Evolutionary conservation across 2,888 invertebrate species (phyloP).

Genomic region (Folsomia manolachei): DNA sequence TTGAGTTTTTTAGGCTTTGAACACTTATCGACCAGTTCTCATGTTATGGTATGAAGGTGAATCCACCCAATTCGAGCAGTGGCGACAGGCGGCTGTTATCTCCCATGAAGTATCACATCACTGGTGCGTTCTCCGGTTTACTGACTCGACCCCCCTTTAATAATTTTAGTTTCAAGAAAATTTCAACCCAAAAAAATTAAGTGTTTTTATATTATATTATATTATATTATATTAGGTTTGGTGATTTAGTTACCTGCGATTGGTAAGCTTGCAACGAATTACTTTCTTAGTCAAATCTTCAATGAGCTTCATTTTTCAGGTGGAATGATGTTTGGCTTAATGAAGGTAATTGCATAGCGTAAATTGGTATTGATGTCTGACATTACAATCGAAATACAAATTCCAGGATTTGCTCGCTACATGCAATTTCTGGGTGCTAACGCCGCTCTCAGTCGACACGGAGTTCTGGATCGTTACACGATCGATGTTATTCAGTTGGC

Average conservation of each 20-base stretch:
- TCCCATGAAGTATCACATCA: background rate
- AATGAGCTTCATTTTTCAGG: slow-evolving; percentile 1
- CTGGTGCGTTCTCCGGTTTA: background rate
- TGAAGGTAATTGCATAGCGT: background rate
- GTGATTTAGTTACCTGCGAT: slow-evolving; percentile 20
- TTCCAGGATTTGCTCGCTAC: slow-evolving; percentile 35
- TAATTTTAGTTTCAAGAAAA: no score
- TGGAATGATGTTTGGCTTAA: slow-evolving; percentile 23
- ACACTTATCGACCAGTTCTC: slow-evolving; percentile 28
- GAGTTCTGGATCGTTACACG: slow-evolving; percentile 28
- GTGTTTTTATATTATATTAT: background rate
- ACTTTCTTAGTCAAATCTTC: background rate
- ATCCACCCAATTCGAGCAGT: slow-evolving; percentile 36
- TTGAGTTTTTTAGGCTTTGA: slow-evolving; percentile 22
- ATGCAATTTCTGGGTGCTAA: slow-evolving; percentile 29
- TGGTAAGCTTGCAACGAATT: background rate
- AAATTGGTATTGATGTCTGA: background rate
- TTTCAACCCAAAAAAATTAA: background rate
- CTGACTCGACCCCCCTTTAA: background rate
- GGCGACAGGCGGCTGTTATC: slow-evolving; percentile 31
- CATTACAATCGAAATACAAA: background rate
- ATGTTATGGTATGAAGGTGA: slow-evolving; percentile 36
- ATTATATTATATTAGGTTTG: slow-evolving; percentile 23
- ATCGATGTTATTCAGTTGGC: slow-evolving; percentile 34
- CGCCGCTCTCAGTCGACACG: slow-evolving; percentile 21